A percentile compares a stretch with the other conserved stretches of the same genome.
Conservation (phyloP, 1,140 invertebrate genomes). For the Vanessa tameamea region DNA sequence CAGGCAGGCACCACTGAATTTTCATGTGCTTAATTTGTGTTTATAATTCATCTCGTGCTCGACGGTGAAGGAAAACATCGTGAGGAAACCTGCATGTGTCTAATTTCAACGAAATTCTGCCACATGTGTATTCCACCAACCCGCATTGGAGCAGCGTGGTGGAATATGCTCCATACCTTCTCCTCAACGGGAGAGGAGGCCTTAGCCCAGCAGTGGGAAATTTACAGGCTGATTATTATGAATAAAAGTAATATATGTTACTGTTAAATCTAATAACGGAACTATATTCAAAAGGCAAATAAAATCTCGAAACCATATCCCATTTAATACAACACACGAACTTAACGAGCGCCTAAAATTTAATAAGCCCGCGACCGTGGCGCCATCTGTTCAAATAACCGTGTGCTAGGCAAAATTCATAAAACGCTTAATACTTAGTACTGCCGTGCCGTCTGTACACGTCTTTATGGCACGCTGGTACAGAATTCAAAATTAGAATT, state of each 20-base stretch:
- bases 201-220: no score
- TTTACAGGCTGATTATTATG: no score
- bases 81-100: no score
- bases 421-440: slow-evolving; percentile 55
- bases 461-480: slow-evolving; percentile 52
- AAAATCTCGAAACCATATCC: slow-evolving; percentile 28
- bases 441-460: slow-evolving; percentile 45
- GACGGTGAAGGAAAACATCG: no score
- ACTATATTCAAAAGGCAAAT: slow-evolving; percentile 29
- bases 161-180: no score
- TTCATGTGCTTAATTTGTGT: no score
- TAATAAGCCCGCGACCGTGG: slow-evolving; percentile 52
- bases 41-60: no score
- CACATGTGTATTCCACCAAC: no score
- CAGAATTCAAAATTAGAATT: slow-evolving; percentile 62
- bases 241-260: not conserved
- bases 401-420: slow-evolving; percentile 55
- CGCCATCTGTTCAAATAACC: slow-evolving; percentile 55
- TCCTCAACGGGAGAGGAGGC: no score
- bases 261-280: slow-evolving; percentile 5
- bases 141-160: no score
- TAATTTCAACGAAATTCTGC: no score
- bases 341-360: slow-evolving; percentile 48
- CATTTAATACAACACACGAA: slow-evolving; percentile 36
- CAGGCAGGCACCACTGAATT: no score